A percentile compares a stretch with the other conserved stretches of the same genome.
Conservation (phyloP, 30 jellyfish, hydroid and myxozoan genomes). For the Morbakka virulenta region DNA sequence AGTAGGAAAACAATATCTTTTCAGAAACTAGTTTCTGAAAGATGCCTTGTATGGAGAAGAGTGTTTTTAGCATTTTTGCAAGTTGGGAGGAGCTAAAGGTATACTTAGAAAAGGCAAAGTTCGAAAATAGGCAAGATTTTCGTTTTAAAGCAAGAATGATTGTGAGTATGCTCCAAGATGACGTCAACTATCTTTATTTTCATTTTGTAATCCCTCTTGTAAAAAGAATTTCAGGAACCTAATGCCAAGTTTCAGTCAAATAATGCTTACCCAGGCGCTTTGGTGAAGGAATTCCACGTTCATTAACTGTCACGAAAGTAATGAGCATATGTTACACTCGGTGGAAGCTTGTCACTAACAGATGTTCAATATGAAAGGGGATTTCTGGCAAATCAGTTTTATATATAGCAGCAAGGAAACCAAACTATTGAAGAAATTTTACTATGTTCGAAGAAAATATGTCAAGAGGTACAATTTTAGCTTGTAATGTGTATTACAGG, state of each 20-base stretch:
- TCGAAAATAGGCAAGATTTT: slow-evolving; percentile 20
- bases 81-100: slow-evolving; percentile 73
- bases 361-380: too few relatives aligned
- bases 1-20: slow-evolving; percentile 41
- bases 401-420: too few relatives aligned
- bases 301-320: too few relatives aligned
- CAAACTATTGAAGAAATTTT: too few relatives aligned
- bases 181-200: slow-evolving; percentile 32
- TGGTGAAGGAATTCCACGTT: slow-evolving; percentile 36
- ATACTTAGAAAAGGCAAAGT: slow-evolving; percentile 48
- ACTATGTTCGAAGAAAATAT: too few relatives aligned
- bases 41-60: too few relatives aligned
- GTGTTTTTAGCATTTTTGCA: slow-evolving; percentile 30
- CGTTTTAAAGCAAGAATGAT: slow-evolving; percentile 58
- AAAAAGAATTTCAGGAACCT: slow-evolving; percentile 67
- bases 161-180: slow-evolving; percentile 43
- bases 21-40: slow-evolving; percentile 32
- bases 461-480: too few relatives aligned
- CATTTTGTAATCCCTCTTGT: slow-evolving; percentile 55
- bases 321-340: too few relatives aligned
- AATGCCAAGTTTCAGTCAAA: slow-evolving; percentile 56
- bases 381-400: too few relatives aligned
- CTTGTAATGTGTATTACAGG: too few relatives aligned
- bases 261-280: slow-evolving; percentile 59
- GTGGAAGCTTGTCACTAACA: too few relatives aligned